phyloP scores from a whole-genome alignment of 2,113 vertebrate species.

The Dendropsophus ebraccatus region DNA sequence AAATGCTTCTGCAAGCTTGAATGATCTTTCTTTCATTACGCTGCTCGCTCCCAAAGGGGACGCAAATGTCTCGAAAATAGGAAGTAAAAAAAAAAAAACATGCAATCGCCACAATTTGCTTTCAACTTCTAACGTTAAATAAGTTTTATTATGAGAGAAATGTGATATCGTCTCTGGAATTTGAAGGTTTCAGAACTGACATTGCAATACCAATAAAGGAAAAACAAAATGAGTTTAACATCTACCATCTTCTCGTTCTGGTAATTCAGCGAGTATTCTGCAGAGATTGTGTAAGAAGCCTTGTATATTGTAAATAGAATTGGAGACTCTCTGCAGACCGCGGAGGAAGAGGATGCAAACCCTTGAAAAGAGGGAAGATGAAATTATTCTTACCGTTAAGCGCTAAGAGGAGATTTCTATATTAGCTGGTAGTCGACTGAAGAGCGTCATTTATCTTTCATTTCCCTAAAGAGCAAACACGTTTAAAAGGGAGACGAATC shows the following conservation, averaged over 20 bases:
- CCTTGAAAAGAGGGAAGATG: conserved; percentile 4
- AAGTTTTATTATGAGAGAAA: conserved; percentile 47
- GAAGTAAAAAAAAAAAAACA: not conserved
- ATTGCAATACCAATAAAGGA: conserved; percentile 25
- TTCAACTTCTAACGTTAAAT: conserved; percentile 23
- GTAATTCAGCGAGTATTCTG: conserved; percentile 11
- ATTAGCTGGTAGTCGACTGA: conserved; percentile 10
- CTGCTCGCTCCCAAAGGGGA: conserved; percentile 24
- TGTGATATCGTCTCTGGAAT: conserved; percentile 41
- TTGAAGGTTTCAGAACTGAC: conserved; percentile 27
- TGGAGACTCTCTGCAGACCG: not conserved
- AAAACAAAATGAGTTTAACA: conserved; percentile 46
- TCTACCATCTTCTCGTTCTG: conserved; percentile 1
- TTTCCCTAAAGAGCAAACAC: conserved; percentile 27
- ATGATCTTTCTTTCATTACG: conserved; percentile 44
- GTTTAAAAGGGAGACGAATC: not conserved
- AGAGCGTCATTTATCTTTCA: conserved; percentile 21
- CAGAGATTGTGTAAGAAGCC: not conserved
- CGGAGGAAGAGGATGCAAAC: not conserved
- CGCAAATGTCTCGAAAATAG: conserved; percentile 22
- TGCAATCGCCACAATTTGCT: conserved; percentile 41
- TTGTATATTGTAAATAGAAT: conserved; percentile 35
- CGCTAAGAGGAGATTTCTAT: conserved; percentile 8
- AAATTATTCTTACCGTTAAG: conserved; percentile 35
- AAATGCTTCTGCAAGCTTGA: conserved; percentile 26